phyloP scores from a whole-genome alignment of 1,140 invertebrate genomes.

The Papilio dardanus region DNA sequence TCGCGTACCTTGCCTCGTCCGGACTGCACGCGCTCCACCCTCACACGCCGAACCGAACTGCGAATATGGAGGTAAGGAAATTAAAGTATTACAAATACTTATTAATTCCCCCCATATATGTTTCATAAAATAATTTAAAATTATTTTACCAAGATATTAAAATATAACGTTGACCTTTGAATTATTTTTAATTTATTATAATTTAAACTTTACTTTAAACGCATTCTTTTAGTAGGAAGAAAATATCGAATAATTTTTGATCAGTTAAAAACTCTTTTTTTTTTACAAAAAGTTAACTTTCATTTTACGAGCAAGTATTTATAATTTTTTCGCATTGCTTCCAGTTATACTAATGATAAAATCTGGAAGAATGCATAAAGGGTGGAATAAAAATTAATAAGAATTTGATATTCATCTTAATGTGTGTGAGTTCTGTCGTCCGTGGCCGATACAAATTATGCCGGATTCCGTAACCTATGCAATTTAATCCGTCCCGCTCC shows the following conservation, averaged over 20 bases:
- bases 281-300: not conserved
- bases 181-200: not conserved
- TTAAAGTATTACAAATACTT: conserved; percentile 18
- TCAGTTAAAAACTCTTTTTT: not conserved
- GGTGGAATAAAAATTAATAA: not conserved
- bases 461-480: conserved; percentile 46
- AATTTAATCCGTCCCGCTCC: conserved; percentile 52
- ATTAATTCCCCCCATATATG: not conserved
- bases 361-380: not conserved
- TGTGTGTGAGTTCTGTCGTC: conserved; percentile 42
- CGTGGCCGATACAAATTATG: conserved; percentile 41
- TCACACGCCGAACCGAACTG: conserved; percentile 32
- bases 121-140: not conserved
- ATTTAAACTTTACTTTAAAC: not conserved
- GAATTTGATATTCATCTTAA: conserved; percentile 24
- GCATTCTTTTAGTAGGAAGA: not conserved
- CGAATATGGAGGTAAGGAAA: conserved; percentile 57
- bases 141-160: not conserved
- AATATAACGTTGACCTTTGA: not conserved
- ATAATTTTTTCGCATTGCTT: not conserved
- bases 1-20: conserved; percentile 43
- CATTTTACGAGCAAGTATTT: not conserved
- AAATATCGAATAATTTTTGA: not conserved
- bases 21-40: conserved; percentile 37
- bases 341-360: not conserved